phyloP scores from a whole-genome alignment of 1,140 invertebrate species.

The Bombyx mandarina region DNA sequence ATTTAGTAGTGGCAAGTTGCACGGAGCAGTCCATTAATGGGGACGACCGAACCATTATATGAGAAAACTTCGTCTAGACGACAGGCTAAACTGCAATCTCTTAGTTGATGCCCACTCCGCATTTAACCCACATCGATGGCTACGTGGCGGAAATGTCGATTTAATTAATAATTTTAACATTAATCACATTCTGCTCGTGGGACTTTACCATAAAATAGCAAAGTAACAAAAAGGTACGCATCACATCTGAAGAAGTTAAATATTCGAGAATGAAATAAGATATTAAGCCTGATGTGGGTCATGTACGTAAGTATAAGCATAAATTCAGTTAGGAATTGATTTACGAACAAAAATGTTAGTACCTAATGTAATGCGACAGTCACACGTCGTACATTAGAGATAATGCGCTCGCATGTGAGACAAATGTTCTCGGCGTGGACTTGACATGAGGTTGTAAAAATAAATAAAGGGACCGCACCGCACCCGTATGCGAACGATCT shows the following conservation, averaged over 20 bases:
- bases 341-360: slow-evolving; percentile 21
- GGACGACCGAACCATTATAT: slow-evolving; percentile 26
- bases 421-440: slow-evolving; percentile 31
- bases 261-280: neutral
- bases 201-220: neutral
- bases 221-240: neutral
- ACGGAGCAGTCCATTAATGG: slow-evolving; percentile 25
- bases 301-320: neutral
- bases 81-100: slow-evolving; percentile 24
- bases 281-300: neutral
- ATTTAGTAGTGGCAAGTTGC: slow-evolving; percentile 26
- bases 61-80: slow-evolving; percentile 29
- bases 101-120: slow-evolving; percentile 12
- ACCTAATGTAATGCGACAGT: slow-evolving; percentile 24
- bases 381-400: slow-evolving; percentile 24
- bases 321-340: slow-evolving; percentile 16
- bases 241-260: neutral
- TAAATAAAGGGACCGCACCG: slow-evolving; percentile 30
- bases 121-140: too few species aligned
- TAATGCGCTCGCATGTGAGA: slow-evolving; percentile 25
- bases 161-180: too few species aligned
- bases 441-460: slow-evolving; percentile 37
- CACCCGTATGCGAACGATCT: slow-evolving; percentile 6
- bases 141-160: too few species aligned
- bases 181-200: too few species aligned